Evolutionary conservation across 2,888 invertebrate species (phyloP).

Genomic region (Lasioglossum malachurum): DNA sequence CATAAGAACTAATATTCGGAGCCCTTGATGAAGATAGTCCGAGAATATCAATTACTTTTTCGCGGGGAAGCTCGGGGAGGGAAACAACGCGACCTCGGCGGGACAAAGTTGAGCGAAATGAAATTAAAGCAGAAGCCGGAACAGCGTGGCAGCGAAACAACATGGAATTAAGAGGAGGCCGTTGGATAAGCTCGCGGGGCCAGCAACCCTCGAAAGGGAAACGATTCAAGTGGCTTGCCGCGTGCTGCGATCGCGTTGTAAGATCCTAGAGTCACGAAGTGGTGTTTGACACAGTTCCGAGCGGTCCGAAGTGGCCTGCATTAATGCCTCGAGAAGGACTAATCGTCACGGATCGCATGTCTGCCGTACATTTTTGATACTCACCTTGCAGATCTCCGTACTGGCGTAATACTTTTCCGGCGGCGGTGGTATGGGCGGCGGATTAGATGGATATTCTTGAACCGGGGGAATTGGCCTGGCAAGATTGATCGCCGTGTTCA

Average conservation of each 20-base stretch:
- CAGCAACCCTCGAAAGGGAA: conserved; percentile 31
- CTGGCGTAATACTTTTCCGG: conserved; percentile 91
- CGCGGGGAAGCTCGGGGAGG: background rate
- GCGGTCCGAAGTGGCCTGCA: conserved; percentile 51
- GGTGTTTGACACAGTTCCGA: conserved; percentile 66
- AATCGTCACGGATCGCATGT: conserved; percentile 73
- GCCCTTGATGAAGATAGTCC: background rate
- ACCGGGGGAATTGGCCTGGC: conserved; percentile 81
- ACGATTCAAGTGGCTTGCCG: conserved; percentile 37
- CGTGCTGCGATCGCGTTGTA: conserved; percentile 54
- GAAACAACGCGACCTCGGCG: background rate
- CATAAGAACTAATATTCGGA: background rate
- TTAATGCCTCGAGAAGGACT: conserved; percentile 57
- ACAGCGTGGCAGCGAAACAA: conserved; percentile 12
- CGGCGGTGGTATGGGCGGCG: conserved; percentile 89
- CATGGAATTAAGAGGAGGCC: conserved; percentile 28
- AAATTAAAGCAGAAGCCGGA: conserved; percentile 11
- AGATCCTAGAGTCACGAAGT: conserved; percentile 66
- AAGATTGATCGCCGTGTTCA: conserved; percentile 83
- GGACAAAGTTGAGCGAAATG: conserved; percentile 8
- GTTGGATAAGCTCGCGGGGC: conserved; percentile 20
- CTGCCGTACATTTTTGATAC: conserved; percentile 72
- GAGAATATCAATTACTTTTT: background rate
- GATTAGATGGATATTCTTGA: conserved; percentile 84
- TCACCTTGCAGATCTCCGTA: conserved; percentile 87